Evolutionary conservation across 2,888 invertebrate genomes (phyloP), one percentile per base, ranked within the genome.

Genomic region (Drosophila subquinaria): DNA sequence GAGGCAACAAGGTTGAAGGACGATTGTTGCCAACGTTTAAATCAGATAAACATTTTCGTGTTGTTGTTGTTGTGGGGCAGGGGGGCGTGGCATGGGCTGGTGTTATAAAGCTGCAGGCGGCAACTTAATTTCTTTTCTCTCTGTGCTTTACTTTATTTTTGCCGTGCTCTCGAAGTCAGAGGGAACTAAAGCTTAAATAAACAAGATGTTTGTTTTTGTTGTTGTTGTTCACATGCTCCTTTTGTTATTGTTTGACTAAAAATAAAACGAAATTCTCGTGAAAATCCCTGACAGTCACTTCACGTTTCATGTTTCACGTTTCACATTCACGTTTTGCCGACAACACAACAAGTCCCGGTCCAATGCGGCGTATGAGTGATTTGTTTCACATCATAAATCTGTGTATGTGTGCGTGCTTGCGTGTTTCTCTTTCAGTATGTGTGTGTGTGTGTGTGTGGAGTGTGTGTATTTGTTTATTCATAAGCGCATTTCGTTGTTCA

Each of bases 71-170:
- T 62, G 30, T 33, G 27, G 42, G 35, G 51, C 35, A 27, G n/a
- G 59, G 68, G 63, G 63, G 83, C 65, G 64, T 75, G 81, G 70
- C 72, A 71, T 64, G 57, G 73, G 76, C 63, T 76, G 71, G 85
- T 83, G 85, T 82, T 82, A 83, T 80, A 83, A 82, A 78, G 70
- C 85, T 86, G 82, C 78, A 86, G 85, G 88, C 88, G 80, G 87
- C 82, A 88, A 88, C 85, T 88, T 88, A 86, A 88, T 86, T 86
- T 86, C 82, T 72, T 69, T 82, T 30, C 73, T 71, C 51, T 59
- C 43, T 59, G n/a, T 43, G 40, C 36, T 36, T 62, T 50, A 55
- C 59, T 63, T 35, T 65, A 68, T 51, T 48, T 59, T 15, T 33
- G 38, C 69, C 57, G 38, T 47, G 17, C 35, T 20, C 45, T 35